phyloP scores from a whole-genome alignment of 2,888 invertebrate genomes.

The Agelastica alni region DNA sequence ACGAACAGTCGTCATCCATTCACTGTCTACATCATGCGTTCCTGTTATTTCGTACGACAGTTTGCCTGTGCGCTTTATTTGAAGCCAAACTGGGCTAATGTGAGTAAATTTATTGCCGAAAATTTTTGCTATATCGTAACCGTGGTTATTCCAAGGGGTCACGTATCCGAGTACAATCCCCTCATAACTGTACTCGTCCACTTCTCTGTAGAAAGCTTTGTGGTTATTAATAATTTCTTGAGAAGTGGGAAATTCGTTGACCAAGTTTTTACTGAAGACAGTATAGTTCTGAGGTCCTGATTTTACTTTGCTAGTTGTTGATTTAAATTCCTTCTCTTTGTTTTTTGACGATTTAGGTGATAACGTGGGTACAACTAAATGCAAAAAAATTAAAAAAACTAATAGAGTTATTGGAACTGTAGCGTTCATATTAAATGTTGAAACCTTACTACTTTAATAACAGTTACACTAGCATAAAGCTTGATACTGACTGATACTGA shows the following conservation, averaged over 20 bases:
- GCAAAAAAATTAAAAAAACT: constrained; percentile 3
- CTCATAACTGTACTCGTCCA: constrained; percentile 67
- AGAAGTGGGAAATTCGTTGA: constrained; percentile 67
- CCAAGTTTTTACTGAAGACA: constrained; percentile 72
- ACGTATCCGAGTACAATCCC: constrained; percentile 86
- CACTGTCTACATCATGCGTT: constrained; percentile 82
- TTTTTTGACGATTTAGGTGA: constrained; percentile 48
- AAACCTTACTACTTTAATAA: no score
- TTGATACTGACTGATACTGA: no score
- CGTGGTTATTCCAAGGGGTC: constrained; percentile 97
- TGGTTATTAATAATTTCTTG: constrained; percentile 79
- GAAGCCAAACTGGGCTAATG: constrained; percentile 95
- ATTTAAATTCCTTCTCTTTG: constrained; percentile 34
- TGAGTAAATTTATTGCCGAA: constrained; percentile 89
- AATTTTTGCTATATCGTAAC: constrained; percentile 88
- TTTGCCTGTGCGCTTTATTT: constrained; percentile 69
- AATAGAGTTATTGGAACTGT: no score
- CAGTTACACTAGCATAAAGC: no score
- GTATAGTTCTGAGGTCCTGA: constrained; percentile 49
- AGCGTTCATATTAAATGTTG: no score
- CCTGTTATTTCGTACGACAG: constrained; percentile 70
- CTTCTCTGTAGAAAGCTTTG: constrained; percentile 74
- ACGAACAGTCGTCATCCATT: constrained; percentile 78
- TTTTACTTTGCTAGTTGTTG: constrained; percentile 30
- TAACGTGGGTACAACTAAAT: constrained; percentile 38